Percentiles rank a stretch among this genome's conserved stretches.
These are phyloP conservation scores for Cynodonichthys magdalenae DNA, from an alignment of 2,797 vertebrate species.

Conservation along the genomic window DNA sequence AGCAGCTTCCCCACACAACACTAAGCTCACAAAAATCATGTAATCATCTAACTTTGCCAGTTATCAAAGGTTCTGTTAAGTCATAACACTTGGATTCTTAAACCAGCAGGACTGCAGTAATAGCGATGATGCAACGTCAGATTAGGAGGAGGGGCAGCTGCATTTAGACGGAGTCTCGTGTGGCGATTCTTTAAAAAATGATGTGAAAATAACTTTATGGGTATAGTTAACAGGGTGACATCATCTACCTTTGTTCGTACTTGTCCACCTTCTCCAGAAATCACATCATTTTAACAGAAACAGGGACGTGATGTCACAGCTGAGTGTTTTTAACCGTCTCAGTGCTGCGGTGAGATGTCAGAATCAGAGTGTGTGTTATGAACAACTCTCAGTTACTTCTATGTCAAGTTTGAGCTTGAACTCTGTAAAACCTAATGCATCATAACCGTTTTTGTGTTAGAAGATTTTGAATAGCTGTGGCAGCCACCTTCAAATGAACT, in stretches of 20 bases:
- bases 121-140: slow-evolving; percentile 49
- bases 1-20: slow-evolving; percentile 31
- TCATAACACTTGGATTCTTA: slow-evolving; percentile 15
- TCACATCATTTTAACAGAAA: not conserved
- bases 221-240: not conserved
- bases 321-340: too few relatives aligned
- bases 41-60: slow-evolving; percentile 26
- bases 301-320: not conserved
- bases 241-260: not conserved
- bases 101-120: slow-evolving; percentile 22
- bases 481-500: too few relatives aligned
- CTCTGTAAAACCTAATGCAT: too few relatives aligned
- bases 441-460: too few relatives aligned
- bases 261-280: slow-evolving; percentile 1
- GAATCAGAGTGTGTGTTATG: too few relatives aligned
- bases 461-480: too few relatives aligned
- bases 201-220: not conserved
- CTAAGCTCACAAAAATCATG: slow-evolving; percentile 27
- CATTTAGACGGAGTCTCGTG: slow-evolving; percentile 55
- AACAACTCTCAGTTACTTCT: too few relatives aligned
- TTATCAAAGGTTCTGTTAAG: slow-evolving; percentile 29
- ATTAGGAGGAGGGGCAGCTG: slow-evolving; percentile 45
- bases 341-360: too few relatives aligned
- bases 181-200: slow-evolving; percentile 50
- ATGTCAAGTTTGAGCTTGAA: too few relatives aligned